These are phyloP conservation scores for Nycteola revayana DNA, from an alignment of 2,888 invertebrate genomes.

Conservation along the genomic window DNA sequence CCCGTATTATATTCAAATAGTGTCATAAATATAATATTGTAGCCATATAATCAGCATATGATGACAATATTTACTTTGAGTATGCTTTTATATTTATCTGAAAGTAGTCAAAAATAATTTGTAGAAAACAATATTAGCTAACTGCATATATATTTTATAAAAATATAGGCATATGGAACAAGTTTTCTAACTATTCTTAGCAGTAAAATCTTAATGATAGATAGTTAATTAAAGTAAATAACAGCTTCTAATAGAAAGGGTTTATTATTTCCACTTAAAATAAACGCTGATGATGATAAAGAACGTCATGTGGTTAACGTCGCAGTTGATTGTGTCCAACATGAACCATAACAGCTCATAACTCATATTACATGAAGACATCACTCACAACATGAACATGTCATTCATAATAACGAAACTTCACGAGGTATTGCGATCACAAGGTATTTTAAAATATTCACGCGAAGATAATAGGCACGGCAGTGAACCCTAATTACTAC, in stretches of 20 bases:
- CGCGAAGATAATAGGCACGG: slow-evolving; percentile 36
- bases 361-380: slow-evolving; percentile 38
- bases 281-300: slow-evolving; percentile 14
- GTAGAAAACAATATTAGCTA: slow-evolving; percentile 66
- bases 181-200: slow-evolving; percentile 22
- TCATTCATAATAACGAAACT: slow-evolving; percentile 33
- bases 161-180: slow-evolving; percentile 27
- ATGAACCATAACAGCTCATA: slow-evolving; percentile 31
- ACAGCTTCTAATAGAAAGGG: slow-evolving; percentile 23
- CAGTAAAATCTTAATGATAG: slow-evolving; percentile 24
- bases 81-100: slow-evolving; percentile 71
- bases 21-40: slow-evolving; percentile 62
- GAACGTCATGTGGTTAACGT: slow-evolving; percentile 18
- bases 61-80: slow-evolving; percentile 69
- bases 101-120: slow-evolving; percentile 62
- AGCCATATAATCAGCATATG: slow-evolving; percentile 69
- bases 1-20: slow-evolving; percentile 68
- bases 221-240: slow-evolving; percentile 17
- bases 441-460: slow-evolving; percentile 25
- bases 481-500: slow-evolving; percentile 59
- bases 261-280: slow-evolving; percentile 13
- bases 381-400: slow-evolving; percentile 47
- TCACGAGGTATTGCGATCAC: slow-evolving; percentile 15
- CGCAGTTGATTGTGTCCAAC: slow-evolving; percentile 16
- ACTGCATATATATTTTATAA: slow-evolving; percentile 52